Conservation (phyloP, 53 echinoderm and acorn worm species). For the Luidia sarsii region DNA sequence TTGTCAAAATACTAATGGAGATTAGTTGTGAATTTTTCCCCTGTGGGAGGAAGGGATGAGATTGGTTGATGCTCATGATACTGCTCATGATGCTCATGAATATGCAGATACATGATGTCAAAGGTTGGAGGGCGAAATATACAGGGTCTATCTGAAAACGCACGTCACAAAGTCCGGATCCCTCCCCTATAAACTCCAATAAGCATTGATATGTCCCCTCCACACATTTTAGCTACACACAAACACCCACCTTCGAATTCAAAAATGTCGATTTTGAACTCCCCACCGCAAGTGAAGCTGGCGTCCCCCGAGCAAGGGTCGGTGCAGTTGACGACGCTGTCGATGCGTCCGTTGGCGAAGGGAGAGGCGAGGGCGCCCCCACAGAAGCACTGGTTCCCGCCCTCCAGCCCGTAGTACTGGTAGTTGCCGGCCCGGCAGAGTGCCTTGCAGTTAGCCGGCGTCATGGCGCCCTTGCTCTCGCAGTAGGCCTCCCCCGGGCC, state of each 20-base stretch:
- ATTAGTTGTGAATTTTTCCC: too few species aligned
- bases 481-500: slow-evolving; percentile 10
- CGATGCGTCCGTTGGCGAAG: not conserved
- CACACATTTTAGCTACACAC: too few species aligned
- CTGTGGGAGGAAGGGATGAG: too few species aligned
- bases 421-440: slow-evolving; percentile 22
- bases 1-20: too few species aligned
- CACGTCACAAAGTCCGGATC: too few species aligned
- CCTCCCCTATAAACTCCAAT: too few species aligned
- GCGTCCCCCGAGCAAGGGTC: slow-evolving; percentile 23
- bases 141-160: not conserved
- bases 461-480: slow-evolving; percentile 18
- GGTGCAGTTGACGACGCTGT: not conserved
- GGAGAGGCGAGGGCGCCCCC: slow-evolving; percentile 23
- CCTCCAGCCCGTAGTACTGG: slow-evolving; percentile 31
- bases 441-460: not conserved
- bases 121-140: too few species aligned
- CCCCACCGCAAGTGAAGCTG: slow-evolving; percentile 39
- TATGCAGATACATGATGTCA: too few species aligned
- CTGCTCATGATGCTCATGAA: too few species aligned
- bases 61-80: too few species aligned
- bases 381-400: slow-evolving; percentile 26
- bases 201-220: too few species aligned
- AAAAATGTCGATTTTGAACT: slow-evolving; percentile 32
- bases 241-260: slow-evolving; percentile 21